Conservation (phyloP, 2,113 vertebrate genomes). For the Centropus bengalensis region DNA sequence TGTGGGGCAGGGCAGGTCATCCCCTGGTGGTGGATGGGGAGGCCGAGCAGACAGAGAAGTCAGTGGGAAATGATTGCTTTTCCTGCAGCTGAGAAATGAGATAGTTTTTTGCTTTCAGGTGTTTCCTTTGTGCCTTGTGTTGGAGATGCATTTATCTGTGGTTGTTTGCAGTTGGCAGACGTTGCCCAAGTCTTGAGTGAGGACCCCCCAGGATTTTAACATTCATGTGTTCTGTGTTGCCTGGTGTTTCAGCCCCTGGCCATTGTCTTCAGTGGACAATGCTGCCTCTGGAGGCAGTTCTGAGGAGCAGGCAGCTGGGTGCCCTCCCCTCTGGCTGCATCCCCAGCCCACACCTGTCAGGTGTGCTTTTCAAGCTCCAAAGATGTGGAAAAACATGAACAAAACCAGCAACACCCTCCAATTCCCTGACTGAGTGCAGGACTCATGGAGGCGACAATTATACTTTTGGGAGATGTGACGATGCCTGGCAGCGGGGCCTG, state of each 20-base stretch:
- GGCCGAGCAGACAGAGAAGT: not conserved
- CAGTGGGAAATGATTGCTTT: not conserved
- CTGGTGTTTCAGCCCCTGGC: not conserved
- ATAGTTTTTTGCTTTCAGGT: not conserved
- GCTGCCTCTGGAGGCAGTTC: not conserved
- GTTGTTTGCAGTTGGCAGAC: fast-evolving
- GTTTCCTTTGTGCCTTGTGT: not conserved
- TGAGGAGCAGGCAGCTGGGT: fast-evolving
- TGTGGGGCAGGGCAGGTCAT: not conserved
- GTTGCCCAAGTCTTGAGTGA: not conserved
- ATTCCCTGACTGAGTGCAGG: not conserved
- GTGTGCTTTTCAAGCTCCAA: not conserved
- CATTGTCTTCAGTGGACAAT: fast-evolving
- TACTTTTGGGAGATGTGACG: not conserved
- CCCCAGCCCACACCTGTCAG: not conserved
- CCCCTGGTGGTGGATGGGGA: not conserved
- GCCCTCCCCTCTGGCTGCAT: not conserved
- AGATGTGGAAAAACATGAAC: not conserved
- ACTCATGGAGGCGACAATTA: not conserved
- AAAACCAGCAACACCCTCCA: not conserved
- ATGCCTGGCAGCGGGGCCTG: not conserved
- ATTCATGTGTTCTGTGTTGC: not conserved
- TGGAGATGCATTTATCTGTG: not conserved
- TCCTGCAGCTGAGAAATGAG: not conserved
- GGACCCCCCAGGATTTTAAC: not conserved